Percentiles rank a stretch among this genome's conserved stretches.
Conservation (phyloP, 1,140 invertebrate species). For the Drosophila suzukii region DNA sequence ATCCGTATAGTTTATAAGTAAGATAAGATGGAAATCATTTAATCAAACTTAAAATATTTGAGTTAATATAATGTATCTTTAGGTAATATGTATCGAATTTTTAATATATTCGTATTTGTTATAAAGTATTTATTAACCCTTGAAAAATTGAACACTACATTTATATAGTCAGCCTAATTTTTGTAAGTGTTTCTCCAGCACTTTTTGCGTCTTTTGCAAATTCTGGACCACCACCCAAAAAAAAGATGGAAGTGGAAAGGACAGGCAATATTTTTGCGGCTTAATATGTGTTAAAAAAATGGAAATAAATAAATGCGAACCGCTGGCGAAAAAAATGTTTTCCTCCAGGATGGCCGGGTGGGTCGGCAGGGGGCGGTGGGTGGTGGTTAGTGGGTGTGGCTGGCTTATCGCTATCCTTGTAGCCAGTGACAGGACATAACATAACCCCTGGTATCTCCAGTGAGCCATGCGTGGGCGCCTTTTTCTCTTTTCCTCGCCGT, state of each 20-base stretch:
- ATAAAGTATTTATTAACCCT: too few relatives aligned
- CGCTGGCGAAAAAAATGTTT: constrained; percentile 61
- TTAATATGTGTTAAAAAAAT: constrained; percentile 72
- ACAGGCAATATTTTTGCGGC: constrained; percentile 77
- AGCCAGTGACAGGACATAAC: constrained; percentile 82
- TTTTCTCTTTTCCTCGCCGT: constrained; percentile 3
- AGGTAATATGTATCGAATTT: too few relatives aligned
- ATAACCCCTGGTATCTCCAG: constrained; percentile 75
- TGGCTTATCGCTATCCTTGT: constrained; percentile 60
- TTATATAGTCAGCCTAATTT: not conserved
- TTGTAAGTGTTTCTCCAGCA: not conserved
- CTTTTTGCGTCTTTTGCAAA: constrained; percentile 36
- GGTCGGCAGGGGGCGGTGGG: not conserved
- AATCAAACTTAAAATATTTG: too few relatives aligned
- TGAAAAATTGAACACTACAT: not conserved
- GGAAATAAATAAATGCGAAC: constrained; percentile 50
- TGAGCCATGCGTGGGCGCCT: constrained; percentile 66
- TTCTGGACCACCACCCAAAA: constrained; percentile 28
- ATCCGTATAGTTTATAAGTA: too few relatives aligned
- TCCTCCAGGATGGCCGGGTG: constrained; percentile 4
- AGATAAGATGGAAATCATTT: too few relatives aligned
- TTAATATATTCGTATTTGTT: too few relatives aligned
- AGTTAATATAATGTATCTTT: too few relatives aligned
- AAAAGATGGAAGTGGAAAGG: constrained; percentile 13
- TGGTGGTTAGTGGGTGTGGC: not conserved